A percentile compares a stretch with the other conserved stretches of the same genome.
Conservation (phyloP, 2,113 vertebrate species). For the Cygnus buccinator region DNA sequence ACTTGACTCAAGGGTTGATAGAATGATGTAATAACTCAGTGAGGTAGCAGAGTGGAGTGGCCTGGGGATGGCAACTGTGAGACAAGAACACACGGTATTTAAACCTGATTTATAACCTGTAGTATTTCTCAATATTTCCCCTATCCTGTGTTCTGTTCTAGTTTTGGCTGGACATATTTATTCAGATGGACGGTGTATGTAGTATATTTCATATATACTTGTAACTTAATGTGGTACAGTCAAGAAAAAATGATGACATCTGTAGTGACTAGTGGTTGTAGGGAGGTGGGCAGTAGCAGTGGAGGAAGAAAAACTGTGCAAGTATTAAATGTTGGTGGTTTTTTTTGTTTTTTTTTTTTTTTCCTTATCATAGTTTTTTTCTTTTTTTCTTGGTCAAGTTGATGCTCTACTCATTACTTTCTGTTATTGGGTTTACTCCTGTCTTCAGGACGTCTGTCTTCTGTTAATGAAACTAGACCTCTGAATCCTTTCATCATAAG, state of each 20-base stretch:
- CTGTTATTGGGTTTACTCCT: background rate
- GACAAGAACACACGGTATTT: background rate
- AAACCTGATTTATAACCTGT: background rate
- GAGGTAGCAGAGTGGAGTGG: constrained; percentile 38
- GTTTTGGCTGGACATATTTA: background rate
- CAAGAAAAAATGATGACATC: background rate
- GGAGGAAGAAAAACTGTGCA: background rate
- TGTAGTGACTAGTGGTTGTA: background rate
- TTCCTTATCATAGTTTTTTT: background rate
- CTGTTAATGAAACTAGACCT: background rate
- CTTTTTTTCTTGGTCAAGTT: background rate
- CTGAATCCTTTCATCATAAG: background rate
- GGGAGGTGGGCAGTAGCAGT: background rate
- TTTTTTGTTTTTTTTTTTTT: background rate
- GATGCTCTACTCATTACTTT: background rate
- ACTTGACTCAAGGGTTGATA: constrained; percentile 3
- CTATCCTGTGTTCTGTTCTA: accelerated
- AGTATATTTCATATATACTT: background rate
- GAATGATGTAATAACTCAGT: constrained; percentile 44
- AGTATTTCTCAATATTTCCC: background rate
- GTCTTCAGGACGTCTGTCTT: background rate
- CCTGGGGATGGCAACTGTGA: background rate
- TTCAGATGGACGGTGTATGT: accelerated
- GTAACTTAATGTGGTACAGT: background rate
- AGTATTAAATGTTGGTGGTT: background rate